Evolutionary conservation across 2,888 invertebrate species (phyloP), one percentile per base, ranked within the genome.

Genomic region (Tetragonula carbonaria): DNA sequence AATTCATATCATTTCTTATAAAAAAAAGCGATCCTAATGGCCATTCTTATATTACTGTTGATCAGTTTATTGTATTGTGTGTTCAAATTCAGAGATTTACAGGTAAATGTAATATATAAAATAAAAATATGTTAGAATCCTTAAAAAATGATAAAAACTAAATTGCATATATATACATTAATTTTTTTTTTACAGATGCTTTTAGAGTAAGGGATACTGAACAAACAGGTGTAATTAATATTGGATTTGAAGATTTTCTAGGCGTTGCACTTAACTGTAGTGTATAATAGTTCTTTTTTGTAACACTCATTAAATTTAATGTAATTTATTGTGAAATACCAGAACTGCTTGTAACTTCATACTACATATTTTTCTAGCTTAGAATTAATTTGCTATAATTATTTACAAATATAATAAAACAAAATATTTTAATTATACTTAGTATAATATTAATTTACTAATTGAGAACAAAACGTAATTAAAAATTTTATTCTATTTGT

Each of bases 191-290:
- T 91, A 62, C 97, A 55, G 98, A 99, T 93, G 97, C 98, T 38
- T 99, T 99, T 94, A 95, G 97, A 91, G 95, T 95, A 78, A 96
- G 97, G 75, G 99, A 99, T 93, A 95, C 96, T 0, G 97, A 97
- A 89, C 96, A 97, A 95, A 97, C 96, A 91, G 99, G 99, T 57
- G 95, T 96, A 13, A 98, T 99, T 75, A 97, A 97, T 2, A 97
- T 99, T 92, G 96, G 95, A 50, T 99, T 99, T 93, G 99, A 99
- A 95, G 99, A 99, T 93, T 99, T 99, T 92, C 95, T 99, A 70
- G 96, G 96, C 84, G 96, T 98, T 90, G 98, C 98, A 55, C 96
- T 99, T 67, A 97, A 96, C 91, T 97, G 97, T 93, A 96, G 97
- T 77, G 94, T 96, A 88, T 96, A 90, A 93, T 51, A 53, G 2